phyloP scores from a whole-genome alignment of 2,797 vertebrate genomes.

The Crocidura indochinensis region DNA sequence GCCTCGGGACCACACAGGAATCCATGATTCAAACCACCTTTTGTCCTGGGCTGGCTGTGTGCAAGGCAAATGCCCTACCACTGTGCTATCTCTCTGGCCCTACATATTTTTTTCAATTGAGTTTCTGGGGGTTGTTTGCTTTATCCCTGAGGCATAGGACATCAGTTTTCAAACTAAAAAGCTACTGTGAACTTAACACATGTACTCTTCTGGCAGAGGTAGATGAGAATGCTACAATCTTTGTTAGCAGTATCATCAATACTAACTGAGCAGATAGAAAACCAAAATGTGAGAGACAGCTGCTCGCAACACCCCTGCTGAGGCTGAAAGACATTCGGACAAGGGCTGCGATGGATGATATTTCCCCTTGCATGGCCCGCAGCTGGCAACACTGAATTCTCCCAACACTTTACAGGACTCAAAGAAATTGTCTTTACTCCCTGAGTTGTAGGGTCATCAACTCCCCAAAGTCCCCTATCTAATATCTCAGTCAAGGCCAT shows the following conservation, averaged over 20 bases:
- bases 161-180: constrained; percentile 70
- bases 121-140: not conserved
- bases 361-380: no score
- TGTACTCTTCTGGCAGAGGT: not conserved
- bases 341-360: not conserved
- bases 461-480: constrained; percentile 33
- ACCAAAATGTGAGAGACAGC: not conserved
- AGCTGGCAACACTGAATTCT: no score
- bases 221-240: constrained; percentile 39
- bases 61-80: no score
- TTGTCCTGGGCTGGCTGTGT: no score
- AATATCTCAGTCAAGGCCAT: not conserved
- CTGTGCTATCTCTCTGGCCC: no score
- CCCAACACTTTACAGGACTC: not conserved
- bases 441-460: not conserved
- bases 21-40: no score
- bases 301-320: not conserved
- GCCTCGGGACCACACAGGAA: no score
- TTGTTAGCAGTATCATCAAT: no score
- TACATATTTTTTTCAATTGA: no score
- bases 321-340: not conserved
- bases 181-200: constrained; percentile 46
- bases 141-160: not conserved
- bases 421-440: not conserved
- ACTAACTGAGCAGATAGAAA: constrained; percentile 39